Conservation (phyloP, 1,140 invertebrate species). For the Zaprionus kolodkinae region DNA sequence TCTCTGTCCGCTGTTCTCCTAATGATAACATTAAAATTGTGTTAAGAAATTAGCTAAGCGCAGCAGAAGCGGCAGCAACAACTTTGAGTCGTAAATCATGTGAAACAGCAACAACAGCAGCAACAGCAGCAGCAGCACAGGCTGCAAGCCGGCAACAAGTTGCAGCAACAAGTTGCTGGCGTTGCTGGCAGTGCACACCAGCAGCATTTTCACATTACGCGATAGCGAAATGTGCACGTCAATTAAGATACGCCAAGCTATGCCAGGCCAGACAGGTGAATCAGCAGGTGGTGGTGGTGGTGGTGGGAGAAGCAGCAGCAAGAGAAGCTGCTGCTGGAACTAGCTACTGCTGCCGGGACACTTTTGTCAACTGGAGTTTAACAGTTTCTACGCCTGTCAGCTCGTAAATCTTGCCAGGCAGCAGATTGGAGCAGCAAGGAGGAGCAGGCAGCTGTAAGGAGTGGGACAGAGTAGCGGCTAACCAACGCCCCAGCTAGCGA, state of each 20-base stretch:
- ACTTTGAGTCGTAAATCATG: conserved; percentile 73
- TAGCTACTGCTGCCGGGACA: conserved; percentile 50
- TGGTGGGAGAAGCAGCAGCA: not conserved
- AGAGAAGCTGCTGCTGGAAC: not conserved
- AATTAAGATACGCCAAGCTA: conserved; percentile 81
- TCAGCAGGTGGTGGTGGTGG: conserved; percentile 31
- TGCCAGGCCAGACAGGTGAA: conserved; percentile 77
- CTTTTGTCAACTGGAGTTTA: conserved; percentile 81
- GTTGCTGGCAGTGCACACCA: not conserved
- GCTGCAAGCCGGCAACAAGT: conserved; percentile 2
- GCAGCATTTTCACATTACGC: conserved; percentile 80
- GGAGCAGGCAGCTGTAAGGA: not conserved
- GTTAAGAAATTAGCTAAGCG: conserved; percentile 77
- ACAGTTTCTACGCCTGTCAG: conserved; percentile 83
- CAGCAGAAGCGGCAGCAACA: conserved; percentile 18
- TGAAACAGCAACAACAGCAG: conserved; percentile 42
- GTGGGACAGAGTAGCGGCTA: not conserved
- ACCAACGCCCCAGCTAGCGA: conserved; percentile 39
- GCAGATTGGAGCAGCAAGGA: not conserved
- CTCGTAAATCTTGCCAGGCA: conserved; percentile 72
- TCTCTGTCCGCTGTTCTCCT: conserved; percentile 55
- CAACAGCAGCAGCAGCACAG: conserved; percentile 11
- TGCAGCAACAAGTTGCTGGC: conserved; percentile 13
- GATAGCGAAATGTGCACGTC: conserved; percentile 82
- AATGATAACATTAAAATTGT: conserved; percentile 83